Evolutionary conservation across 2,797 vertebrate genomes (phyloP).

Genomic region (Tragopan temminckii): DNA sequence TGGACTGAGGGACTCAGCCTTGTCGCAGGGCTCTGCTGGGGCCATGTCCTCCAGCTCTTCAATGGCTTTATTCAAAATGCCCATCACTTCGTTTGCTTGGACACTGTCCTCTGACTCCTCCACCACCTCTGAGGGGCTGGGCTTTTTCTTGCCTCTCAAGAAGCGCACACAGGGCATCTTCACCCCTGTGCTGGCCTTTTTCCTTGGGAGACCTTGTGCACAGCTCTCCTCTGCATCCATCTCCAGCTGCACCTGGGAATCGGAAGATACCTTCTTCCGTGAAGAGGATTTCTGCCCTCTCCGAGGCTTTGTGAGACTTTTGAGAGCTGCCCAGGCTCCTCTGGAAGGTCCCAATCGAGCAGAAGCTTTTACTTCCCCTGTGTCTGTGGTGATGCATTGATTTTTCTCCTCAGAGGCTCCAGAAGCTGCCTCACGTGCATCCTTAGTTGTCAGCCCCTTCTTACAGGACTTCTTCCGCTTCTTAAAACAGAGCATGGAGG

Average conservation of each 20-base stretch:
- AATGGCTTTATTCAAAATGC: constrained; percentile 42
- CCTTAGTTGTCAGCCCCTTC: neutral
- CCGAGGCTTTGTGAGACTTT: constrained; percentile 70
- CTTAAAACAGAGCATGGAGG: constrained; percentile 83
- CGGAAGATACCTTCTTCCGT: constrained; percentile 23
- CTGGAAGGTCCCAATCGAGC: constrained; percentile 13
- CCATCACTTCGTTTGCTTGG: constrained; percentile 40
- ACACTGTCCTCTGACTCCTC: constrained; percentile 64
- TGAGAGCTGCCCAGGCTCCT: constrained; percentile 82
- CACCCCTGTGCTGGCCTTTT: constrained; percentile 68
- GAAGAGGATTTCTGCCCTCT: constrained; percentile 67
- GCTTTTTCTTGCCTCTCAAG: constrained; percentile 75
- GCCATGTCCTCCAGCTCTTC: constrained; percentile 11
- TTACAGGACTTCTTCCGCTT: constrained; percentile 78
- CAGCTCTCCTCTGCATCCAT: constrained; percentile 37
- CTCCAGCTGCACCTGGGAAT: constrained; percentile 70
- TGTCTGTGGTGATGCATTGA: neutral
- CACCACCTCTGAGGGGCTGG: constrained; percentile 41
- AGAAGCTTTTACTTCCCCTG: constrained; percentile 13
- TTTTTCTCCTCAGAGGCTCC: constrained; percentile 14
- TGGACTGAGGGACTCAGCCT: neutral
- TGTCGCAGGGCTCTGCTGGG: neutral
- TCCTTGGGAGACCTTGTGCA: constrained; percentile 20
- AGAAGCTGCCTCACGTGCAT: neutral
- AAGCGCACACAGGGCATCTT: constrained; percentile 79